Evolutionary conservation across 2,888 invertebrate genomes (phyloP).

Genomic region (Tridacna crocea): DNA sequence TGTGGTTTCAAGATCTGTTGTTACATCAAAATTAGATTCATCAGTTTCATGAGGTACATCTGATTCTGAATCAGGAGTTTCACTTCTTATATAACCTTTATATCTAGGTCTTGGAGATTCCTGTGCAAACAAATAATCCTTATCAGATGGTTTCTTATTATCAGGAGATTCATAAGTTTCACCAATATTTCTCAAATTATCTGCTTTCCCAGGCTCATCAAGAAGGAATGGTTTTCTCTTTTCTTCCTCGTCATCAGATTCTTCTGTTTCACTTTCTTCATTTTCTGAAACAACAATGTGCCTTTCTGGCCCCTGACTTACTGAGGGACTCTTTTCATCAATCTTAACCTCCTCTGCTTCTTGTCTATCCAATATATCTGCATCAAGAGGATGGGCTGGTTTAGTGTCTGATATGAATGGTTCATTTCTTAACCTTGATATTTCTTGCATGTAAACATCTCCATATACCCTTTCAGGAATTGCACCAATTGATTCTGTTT

Average conservation of each 20-base stretch:
- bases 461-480: conserved; percentile 58
- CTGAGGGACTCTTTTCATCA: conserved; percentile 34
- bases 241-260: conserved; percentile 40
- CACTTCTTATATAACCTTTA: conserved; percentile 43
- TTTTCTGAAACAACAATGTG: conserved; percentile 35
- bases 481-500: conserved; percentile 70
- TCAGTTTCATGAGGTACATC: conserved; percentile 54
- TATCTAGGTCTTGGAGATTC: conserved; percentile 48
- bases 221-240: conserved; percentile 30
- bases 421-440: conserved; percentile 42
- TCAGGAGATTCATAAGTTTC: conserved; percentile 37
- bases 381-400: conserved; percentile 10
- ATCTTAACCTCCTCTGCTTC: conserved; percentile 14
- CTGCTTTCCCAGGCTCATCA: conserved; percentile 27
- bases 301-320: conserved; percentile 33
- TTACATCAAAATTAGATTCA: conserved; percentile 55
- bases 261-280: conserved; percentile 35
- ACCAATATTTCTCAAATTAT: conserved; percentile 85
- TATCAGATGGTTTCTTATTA: conserved; percentile 36
- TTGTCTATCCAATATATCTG: conserved; percentile 30
- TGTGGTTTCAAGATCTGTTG: conserved; percentile 56
- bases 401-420: conserved; percentile 25
- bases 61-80: conserved; percentile 59
- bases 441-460: conserved; percentile 55
- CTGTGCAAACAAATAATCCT: conserved; percentile 49